Evolutionary conservation across 2,888 invertebrate genomes (phyloP), one percentile per base, ranked within the genome.

Genomic region (Bhutanitis thaidina): DNA sequence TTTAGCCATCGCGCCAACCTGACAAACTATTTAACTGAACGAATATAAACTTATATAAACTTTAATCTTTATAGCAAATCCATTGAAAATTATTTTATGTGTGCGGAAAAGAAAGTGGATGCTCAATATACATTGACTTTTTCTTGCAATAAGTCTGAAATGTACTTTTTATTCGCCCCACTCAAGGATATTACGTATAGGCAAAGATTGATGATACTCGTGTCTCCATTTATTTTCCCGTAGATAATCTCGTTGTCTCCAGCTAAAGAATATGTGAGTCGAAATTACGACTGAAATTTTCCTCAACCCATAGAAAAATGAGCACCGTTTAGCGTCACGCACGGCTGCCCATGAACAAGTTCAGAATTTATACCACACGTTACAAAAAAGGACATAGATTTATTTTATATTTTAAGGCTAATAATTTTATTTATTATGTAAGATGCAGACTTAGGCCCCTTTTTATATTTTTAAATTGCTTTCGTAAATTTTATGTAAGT

Each of bases 131-230:
- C 43, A 43, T 43, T 27, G 43, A 44, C 43, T 43, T 44, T 13
- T 35, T 44, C 27, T 20, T 36, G 13, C 27, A 34, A 43, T 34
- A 43, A 34, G 13, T 34, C 25, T 36, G 35, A 44, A 44, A 44
- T 44, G 14, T 44, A 44, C 35, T 35, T 44, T 44, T 35, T 13
- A 29, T 20, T 20, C 20, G 20, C 20, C 20, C 20, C 20, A 20
- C 37, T 46, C 45, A 46, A 46, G 30, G 37, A 37, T 38, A 27
- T 27, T 27, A 27, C 27, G 27, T 27, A 38, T 37, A 46, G 38
- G 36, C 40, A 41, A 41, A 41, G 48, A 48, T 48, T 48, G 48
- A 48, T 48, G 48, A 48, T 15, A 48, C 41, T 35, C 29, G 48
- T 20, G 35, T 41, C 41, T 48, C 41, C 48, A 41, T 48, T 48